Percentiles rank a stretch among this genome's conserved stretches.
Conservation (phyloP, 2,888 invertebrate genomes). For the Nomada flava region DNA sequence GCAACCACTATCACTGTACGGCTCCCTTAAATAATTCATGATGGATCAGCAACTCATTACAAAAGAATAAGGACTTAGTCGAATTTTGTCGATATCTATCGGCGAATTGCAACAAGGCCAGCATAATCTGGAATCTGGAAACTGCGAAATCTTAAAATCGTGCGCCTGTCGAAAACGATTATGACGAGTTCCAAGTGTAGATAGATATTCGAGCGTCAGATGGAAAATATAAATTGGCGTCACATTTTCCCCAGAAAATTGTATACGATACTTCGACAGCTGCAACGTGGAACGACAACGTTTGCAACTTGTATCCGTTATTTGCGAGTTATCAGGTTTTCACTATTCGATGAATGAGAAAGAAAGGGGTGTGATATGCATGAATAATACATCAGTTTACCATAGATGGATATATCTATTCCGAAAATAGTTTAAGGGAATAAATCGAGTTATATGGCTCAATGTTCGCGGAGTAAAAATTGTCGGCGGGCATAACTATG, state of each 20-base stretch:
- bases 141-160: constrained; percentile 44
- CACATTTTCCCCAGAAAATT: background rate
- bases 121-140: constrained; percentile 4
- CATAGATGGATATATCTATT: background rate
- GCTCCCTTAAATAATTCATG: background rate
- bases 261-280: background rate
- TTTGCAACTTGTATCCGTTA: constrained; percentile 12
- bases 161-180: constrained; percentile 24
- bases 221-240: constrained; percentile 25
- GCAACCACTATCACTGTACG: background rate
- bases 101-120: constrained; percentile 25
- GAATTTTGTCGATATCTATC: constrained; percentile 5
- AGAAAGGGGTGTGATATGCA: background rate
- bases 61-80: background rate
- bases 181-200: constrained; percentile 17
- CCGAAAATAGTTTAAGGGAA: background rate
- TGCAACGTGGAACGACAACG: background rate
- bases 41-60: background rate
- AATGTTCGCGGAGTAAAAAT: too few species aligned
- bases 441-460: background rate
- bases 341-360: background rate
- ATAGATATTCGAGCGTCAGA: constrained; percentile 18
- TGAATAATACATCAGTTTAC: background rate
- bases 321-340: background rate
- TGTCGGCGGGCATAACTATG: too few species aligned